Percentiles rank a stretch among this genome's conserved stretches.
These are phyloP conservation scores for Eumacrocentrus americanus DNA, from an alignment of 2,888 invertebrate genomes.

Conservation along the genomic window DNA sequence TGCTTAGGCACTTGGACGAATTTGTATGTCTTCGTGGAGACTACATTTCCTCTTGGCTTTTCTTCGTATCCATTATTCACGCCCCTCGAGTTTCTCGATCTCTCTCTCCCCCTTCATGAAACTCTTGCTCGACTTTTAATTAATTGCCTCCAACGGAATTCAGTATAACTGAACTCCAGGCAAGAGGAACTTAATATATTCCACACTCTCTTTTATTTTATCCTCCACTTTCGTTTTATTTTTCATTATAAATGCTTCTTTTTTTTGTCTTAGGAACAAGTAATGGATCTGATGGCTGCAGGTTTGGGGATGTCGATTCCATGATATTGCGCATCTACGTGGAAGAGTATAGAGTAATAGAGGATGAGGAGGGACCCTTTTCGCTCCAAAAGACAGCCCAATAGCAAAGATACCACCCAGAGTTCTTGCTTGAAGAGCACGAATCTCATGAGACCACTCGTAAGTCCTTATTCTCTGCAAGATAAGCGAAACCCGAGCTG, in stretches of 20 bases:
- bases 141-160: constrained; percentile 29
- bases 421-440: constrained; percentile 18
- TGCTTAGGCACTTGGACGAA: not conserved
- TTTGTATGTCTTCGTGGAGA: constrained; percentile 19
- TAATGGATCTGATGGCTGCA: constrained; percentile 3
- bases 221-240: not conserved
- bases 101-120: constrained; percentile 11
- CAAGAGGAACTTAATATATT: constrained; percentile 21
- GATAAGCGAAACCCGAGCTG: constrained; percentile 45
- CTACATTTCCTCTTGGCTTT: constrained; percentile 20
- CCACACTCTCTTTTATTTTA: constrained; percentile 7
- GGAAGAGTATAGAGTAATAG: not conserved
- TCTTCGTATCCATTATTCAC: constrained; percentile 29
- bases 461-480: constrained; percentile 39
- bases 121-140: constrained; percentile 31
- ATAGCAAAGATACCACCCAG: not conserved
- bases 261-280: no score
- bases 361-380: not conserved
- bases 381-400: not conserved
- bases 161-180: constrained; percentile 24
- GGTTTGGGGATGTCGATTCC: constrained; percentile 6
- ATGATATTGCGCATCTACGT: constrained; percentile 1
- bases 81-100: constrained; percentile 26
- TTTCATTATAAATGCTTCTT: not conserved
- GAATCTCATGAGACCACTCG: constrained; percentile 41